phyloP scores from a whole-genome alignment of 2,113 vertebrate species.

The Alligator sinensis region DNA sequence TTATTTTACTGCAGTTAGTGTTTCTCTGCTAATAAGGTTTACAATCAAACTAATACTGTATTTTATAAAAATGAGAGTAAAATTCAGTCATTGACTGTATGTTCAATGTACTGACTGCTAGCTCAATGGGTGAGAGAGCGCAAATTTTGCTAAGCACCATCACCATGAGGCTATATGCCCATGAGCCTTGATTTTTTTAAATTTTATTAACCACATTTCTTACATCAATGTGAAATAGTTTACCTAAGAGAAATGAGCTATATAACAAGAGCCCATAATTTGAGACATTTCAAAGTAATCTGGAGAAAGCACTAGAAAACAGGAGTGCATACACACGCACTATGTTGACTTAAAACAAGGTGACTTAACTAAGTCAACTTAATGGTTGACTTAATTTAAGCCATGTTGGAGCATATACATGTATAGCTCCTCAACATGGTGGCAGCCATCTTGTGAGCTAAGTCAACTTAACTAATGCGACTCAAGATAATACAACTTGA shows the following conservation, averaged over 20 bases:
- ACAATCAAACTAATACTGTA: conserved; percentile 9
- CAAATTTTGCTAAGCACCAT: background rate
- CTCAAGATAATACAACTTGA: no score
- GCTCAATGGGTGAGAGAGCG: background rate
- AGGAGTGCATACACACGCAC: background rate
- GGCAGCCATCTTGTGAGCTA: no score
- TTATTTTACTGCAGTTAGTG: background rate
- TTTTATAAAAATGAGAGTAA: conserved; percentile 40
- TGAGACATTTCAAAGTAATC: background rate
- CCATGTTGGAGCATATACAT: no score
- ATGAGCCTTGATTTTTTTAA: background rate
- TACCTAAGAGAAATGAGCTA: background rate
- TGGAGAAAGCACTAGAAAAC: conserved; percentile 25
- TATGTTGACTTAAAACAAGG: no score
- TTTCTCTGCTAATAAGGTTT: background rate
- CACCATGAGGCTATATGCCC: background rate
- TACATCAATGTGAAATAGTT: background rate
- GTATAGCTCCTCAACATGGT: no score
- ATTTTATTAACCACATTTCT: conserved; percentile 4
- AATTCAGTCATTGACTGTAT: background rate
- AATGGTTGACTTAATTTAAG: no score
- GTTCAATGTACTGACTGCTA: background rate
- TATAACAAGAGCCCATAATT: background rate
- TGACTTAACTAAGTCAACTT: no score
- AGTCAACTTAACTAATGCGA: no score